phyloP scores from a whole-genome alignment of 2,888 invertebrate species.

The Phorcus lineatus region DNA sequence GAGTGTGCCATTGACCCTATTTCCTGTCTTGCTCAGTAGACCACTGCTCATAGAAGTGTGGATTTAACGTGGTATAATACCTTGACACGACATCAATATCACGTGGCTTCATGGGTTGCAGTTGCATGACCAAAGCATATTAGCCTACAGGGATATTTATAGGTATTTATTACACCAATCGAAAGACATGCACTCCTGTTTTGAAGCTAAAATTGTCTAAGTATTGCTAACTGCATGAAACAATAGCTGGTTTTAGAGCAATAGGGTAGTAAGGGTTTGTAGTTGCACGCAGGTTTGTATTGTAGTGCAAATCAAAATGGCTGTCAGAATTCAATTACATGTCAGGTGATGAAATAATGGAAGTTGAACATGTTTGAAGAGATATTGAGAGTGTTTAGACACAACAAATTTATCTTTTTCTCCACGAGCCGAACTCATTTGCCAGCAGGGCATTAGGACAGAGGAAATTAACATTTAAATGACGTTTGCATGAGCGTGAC shows the following conservation, averaged over 20 bases:
- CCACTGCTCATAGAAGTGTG: background rate
- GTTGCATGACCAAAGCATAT: background rate
- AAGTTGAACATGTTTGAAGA: background rate
- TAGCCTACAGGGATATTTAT: constrained; percentile 9
- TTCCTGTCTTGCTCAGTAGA: background rate
- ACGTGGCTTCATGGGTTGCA: background rate
- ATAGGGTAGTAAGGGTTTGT: background rate
- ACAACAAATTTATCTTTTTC: too few relatives aligned
- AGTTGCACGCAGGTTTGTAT: background rate
- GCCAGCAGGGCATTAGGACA: background rate
- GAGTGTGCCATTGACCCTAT: constrained; percentile 1
- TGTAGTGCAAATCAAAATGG: background rate
- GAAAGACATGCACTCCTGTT: background rate
- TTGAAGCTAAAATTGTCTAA: background rate
- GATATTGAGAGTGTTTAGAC: background rate
- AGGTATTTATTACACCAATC: constrained; percentile 3
- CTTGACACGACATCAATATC: background rate
- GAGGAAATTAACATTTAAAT: background rate
- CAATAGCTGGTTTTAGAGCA: background rate
- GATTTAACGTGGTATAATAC: constrained; percentile 1
- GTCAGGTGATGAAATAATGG: background rate
- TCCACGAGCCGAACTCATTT: too few relatives aligned
- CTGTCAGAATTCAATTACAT: background rate
- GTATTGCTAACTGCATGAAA: background rate
- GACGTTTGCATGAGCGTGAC: background rate